Conservation (phyloP, 2,888 invertebrate genomes). For the Drosophila setosimentum region DNA sequence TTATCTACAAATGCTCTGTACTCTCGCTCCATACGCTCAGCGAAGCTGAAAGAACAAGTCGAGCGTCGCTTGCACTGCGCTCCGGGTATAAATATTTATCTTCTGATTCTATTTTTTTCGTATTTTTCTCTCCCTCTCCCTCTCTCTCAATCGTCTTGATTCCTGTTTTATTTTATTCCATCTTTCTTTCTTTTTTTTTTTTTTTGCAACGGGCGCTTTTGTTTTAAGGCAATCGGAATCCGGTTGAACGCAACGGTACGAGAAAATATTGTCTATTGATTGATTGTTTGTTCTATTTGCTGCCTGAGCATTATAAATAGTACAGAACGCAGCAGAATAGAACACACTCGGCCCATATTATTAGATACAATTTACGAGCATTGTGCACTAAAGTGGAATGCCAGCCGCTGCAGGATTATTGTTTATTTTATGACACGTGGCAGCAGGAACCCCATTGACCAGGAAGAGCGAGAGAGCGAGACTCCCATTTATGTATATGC, state of each 20-base stretch:
- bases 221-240: conserved; percentile 80
- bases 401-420: conserved; percentile 79
- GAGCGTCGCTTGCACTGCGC: conserved; percentile 80
- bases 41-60: conserved; percentile 81
- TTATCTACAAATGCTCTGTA: conserved; percentile 75
- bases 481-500: conserved; percentile 27
- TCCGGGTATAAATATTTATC: conserved; percentile 79
- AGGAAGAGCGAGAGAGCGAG: background rate
- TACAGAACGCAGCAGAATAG: conserved; percentile 22
- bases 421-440: conserved; percentile 81
- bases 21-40: conserved; percentile 72
- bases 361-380: conserved; percentile 78
- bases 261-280: conserved; percentile 78
- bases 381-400: conserved; percentile 77
- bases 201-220: conserved; percentile 64
- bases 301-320: conserved; percentile 50
- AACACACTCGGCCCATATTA: conserved; percentile 71
- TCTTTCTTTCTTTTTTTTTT: conserved; percentile 29
- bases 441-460: conserved; percentile 22
- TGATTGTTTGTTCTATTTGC: conserved; percentile 79
- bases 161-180: conserved; percentile 35
- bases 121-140: background rate
- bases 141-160: conserved; percentile 48
- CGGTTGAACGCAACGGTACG: conserved; percentile 61
- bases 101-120: conserved; percentile 52